These are phyloP conservation scores for Lethenteron reissneri DNA, from an alignment of 2,113 vertebrate species.

Conservation along the genomic window DNA sequence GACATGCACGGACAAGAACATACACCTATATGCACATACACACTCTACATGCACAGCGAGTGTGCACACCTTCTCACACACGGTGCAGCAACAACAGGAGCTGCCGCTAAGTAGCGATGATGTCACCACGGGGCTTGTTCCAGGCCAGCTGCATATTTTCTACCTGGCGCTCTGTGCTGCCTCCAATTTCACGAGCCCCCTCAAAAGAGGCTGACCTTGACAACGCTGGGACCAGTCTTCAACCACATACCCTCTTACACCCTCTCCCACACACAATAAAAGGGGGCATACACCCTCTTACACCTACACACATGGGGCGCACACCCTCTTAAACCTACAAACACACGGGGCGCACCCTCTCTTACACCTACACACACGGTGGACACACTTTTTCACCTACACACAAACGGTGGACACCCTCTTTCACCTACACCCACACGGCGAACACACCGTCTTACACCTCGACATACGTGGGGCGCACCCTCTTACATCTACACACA, in stretches of 20 bases:
- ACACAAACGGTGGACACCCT: background rate
- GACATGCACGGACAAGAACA: constrained; percentile 12
- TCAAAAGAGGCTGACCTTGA: too few species aligned
- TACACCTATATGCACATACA: background rate
- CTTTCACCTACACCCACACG: background rate
- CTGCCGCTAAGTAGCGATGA: background rate
- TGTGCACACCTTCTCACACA: constrained; percentile 1
- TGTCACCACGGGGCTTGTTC: too few species aligned
- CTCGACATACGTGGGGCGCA: background rate
- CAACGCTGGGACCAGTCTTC: too few species aligned
- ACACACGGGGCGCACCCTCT: too few species aligned
- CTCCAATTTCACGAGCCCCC: too few species aligned
- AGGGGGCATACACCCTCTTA: too few species aligned
- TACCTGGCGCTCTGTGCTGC: background rate
- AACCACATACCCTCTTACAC: too few species aligned
- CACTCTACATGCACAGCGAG: constrained; percentile 3
- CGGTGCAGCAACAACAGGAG: background rate
- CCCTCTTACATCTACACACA: background rate
- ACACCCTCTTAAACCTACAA: too few species aligned
- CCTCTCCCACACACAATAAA: too few species aligned
- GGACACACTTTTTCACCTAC: background rate
- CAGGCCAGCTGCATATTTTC: background rate
- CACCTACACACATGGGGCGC: too few species aligned
- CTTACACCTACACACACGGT: too few species aligned
- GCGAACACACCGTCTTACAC: constrained; percentile 39